phyloP scores from a whole-genome alignment of 2,888 invertebrate species.

The Listrodromus nycthemerus region DNA sequence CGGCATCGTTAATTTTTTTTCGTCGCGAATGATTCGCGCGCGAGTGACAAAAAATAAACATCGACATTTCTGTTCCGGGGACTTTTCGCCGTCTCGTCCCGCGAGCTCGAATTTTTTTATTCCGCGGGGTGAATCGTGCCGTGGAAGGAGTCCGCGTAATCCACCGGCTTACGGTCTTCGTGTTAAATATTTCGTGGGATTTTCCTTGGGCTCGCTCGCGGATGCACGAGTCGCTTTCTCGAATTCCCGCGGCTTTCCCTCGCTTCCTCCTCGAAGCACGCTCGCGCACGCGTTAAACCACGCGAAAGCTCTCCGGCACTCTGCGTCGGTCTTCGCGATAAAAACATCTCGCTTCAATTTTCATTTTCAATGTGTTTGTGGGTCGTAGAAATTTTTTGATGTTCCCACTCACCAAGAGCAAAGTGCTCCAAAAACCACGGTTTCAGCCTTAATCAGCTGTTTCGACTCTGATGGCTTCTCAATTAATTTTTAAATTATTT shows the following conservation, averaged over 20 bases:
- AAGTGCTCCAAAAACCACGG: constrained; percentile 35
- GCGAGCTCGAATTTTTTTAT: not conserved
- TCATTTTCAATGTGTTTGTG: not conserved
- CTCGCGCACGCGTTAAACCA: constrained; percentile 1
- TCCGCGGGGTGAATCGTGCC: not conserved
- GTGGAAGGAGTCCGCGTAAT: constrained; percentile 30
- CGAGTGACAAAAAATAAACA: not conserved
- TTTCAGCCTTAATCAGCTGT: constrained; percentile 29
- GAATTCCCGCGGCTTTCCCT: constrained; percentile 25
- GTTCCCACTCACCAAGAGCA: constrained; percentile 20
- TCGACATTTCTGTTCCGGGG: not conserved
- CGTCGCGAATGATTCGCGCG: not conserved
- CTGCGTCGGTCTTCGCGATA: constrained; percentile 23
- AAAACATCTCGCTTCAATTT: constrained; percentile 37
- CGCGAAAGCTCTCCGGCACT: constrained; percentile 3
- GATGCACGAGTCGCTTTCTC: constrained; percentile 21
- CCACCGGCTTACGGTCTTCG: constrained; percentile 52
- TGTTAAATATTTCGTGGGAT: constrained; percentile 56
- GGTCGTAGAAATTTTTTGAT: not conserved
- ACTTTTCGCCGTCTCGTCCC: constrained; percentile 8
- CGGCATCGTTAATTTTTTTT: too few species aligned
- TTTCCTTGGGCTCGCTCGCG: constrained; percentile 18
- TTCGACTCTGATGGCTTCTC: not conserved
- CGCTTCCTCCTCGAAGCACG: not conserved
- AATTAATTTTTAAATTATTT: not conserved